Conservation (phyloP, 2,113 vertebrate genomes). For the Amblyornis subalaris region DNA sequence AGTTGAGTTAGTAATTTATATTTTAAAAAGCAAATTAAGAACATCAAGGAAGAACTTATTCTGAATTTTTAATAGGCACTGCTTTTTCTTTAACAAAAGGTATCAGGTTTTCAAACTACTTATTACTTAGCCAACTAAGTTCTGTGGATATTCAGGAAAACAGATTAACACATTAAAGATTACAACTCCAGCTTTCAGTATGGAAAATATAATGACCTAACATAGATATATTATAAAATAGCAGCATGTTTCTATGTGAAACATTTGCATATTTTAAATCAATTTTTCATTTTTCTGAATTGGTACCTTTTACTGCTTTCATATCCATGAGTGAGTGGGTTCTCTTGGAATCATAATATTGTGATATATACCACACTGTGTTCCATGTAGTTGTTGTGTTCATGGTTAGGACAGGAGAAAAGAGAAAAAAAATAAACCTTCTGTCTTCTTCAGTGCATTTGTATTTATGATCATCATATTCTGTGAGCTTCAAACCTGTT, state of each 20-base stretch:
- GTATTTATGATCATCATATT: background rate
- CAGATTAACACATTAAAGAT: background rate
- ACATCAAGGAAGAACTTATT: background rate
- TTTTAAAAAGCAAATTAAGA: slow-evolving; percentile 25
- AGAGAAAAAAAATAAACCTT: background rate
- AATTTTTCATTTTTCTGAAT: background rate
- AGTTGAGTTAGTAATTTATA: slow-evolving; percentile 44
- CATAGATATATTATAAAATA: background rate
- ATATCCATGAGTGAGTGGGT: background rate
- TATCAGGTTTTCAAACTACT: background rate
- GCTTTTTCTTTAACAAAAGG: background rate
- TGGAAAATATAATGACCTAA: background rate
- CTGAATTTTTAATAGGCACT: slow-evolving; percentile 21
- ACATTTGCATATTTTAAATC: background rate
- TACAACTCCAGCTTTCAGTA: background rate
- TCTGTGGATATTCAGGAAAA: background rate
- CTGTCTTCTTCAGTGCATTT: background rate
- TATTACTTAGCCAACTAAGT: background rate
- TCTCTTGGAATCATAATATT: background rate
- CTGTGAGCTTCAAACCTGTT: background rate
- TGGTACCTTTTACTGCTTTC: background rate
- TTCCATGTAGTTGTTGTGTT: background rate
- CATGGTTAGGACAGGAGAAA: background rate
- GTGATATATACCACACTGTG: background rate
- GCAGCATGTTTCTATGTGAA: background rate